A percentile compares a stretch with the other conserved stretches of the same genome.
phyloP scores from a whole-genome alignment of 2,797 vertebrate species.

The Emydoidea blandingii region DNA sequence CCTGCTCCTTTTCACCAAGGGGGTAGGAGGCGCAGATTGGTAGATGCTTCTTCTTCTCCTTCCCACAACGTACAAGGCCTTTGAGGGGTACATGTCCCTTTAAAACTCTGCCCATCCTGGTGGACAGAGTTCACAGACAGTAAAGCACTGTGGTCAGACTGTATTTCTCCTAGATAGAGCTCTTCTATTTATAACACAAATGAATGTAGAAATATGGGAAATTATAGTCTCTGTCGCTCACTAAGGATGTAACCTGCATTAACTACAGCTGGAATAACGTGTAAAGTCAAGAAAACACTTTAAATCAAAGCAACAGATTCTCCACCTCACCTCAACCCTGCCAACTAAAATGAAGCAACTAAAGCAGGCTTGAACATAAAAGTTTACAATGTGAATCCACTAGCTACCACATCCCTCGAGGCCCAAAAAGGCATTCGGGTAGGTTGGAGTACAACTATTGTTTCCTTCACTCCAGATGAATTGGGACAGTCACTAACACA shows the following conservation, averaged over 20 bases:
- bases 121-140: not conserved
- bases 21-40: not conserved
- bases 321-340: accelerated
- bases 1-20: not conserved
- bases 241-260: not conserved
- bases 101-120: not conserved
- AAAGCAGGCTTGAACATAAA: not conserved
- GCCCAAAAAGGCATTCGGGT: accelerated
- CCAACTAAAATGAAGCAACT: not conserved
- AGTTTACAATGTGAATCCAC: not conserved
- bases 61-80: not conserved
- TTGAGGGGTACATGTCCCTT: not conserved
- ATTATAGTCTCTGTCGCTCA: not conserved
- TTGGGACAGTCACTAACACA: not conserved
- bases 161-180: not conserved
- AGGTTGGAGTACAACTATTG: accelerated
- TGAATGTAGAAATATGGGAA: not conserved
- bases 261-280: not conserved
- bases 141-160: not conserved
- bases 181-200: not conserved
- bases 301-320: not conserved
- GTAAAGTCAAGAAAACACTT: not conserved
- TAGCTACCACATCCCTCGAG: not conserved
- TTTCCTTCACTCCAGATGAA: not conserved
- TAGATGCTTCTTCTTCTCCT: not conserved